Evolutionary conservation across 2,113 vertebrate genomes (phyloP).

Genomic region (Phaethon lepturus): DNA sequence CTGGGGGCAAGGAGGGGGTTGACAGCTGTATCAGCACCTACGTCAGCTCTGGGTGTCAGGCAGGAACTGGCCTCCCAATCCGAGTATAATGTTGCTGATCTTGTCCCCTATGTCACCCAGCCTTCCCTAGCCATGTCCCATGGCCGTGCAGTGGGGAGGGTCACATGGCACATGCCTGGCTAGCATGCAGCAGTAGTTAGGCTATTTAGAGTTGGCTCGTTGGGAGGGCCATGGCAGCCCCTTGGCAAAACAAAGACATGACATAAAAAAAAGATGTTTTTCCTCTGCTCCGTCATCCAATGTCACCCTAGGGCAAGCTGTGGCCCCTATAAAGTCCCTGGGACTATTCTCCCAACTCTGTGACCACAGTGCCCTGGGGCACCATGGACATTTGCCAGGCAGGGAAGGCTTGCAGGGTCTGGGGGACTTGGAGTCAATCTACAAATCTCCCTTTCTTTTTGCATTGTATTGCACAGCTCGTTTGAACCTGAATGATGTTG

Average conservation of each 20-base stretch:
- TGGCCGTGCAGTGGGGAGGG: not conserved
- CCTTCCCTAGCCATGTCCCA: not conserved
- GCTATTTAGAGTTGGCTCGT: not conserved
- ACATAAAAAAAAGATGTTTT: not conserved
- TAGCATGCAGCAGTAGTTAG: not conserved
- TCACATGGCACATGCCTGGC: not conserved
- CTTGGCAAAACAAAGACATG: not conserved
- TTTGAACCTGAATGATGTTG: conserved; percentile 84
- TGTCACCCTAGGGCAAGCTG: not conserved
- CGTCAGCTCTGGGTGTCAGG: not conserved
- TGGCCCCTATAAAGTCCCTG: not conserved
- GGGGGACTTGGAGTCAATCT: not conserved
- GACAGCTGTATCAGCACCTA: not conserved
- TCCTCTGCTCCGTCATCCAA: not conserved
- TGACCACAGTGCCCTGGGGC: not conserved
- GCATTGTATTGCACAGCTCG: conserved; percentile 71
- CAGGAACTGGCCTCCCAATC: not conserved
- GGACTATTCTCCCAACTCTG: not conserved
- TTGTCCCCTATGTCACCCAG: fast-evolving
- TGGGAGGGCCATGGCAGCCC: not conserved
- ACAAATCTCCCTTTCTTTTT: not conserved
- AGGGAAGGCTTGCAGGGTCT: not conserved
- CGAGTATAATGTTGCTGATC: fast-evolving
- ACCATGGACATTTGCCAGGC: fast-evolving
- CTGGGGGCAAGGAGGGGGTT: fast-evolving